A percentile compares a stretch with the other conserved stretches of the same genome.
Conservation (phyloP, 35 echinoderm and acorn worm genomes). For the Holothuria glaberrima region DNA sequence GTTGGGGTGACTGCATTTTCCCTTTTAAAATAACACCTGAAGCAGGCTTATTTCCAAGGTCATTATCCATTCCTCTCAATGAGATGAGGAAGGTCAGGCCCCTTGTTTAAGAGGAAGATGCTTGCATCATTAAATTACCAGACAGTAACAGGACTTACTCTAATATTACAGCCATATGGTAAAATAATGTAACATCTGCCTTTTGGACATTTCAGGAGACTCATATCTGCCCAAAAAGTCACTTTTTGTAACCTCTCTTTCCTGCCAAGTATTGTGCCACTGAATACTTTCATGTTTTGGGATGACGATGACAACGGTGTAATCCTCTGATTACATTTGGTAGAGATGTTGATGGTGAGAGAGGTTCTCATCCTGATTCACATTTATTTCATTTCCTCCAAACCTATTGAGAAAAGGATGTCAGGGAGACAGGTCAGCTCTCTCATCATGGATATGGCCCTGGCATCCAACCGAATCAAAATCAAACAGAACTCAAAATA, state of each 20-base stretch:
- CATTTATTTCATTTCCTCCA: constrained; percentile 36
- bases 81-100: too few species aligned
- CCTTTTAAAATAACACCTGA: too few species aligned
- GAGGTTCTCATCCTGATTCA: constrained; percentile 21
- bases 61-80: too few species aligned
- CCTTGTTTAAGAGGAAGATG: too few species aligned
- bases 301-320: background rate
- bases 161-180: background rate
- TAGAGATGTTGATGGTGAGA: constrained; percentile 1
- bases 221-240: background rate
- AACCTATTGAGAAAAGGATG: constrained; percentile 30
- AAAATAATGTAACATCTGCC: background rate
- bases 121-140: too few species aligned
- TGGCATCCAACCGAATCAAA: background rate
- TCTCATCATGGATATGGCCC: background rate
- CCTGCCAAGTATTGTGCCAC: background rate
- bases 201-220: constrained; percentile 32
- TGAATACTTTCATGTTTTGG: background rate
- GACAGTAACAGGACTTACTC: too few species aligned
- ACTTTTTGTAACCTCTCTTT: constrained; percentile 21
- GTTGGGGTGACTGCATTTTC: too few species aligned
- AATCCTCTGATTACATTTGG: background rate
- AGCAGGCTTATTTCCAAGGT: too few species aligned
- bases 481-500: constrained; percentile 24
- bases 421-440: background rate